phyloP scores from a whole-genome alignment of 1,140 invertebrate species.

The Semibalanus balanoides region DNA sequence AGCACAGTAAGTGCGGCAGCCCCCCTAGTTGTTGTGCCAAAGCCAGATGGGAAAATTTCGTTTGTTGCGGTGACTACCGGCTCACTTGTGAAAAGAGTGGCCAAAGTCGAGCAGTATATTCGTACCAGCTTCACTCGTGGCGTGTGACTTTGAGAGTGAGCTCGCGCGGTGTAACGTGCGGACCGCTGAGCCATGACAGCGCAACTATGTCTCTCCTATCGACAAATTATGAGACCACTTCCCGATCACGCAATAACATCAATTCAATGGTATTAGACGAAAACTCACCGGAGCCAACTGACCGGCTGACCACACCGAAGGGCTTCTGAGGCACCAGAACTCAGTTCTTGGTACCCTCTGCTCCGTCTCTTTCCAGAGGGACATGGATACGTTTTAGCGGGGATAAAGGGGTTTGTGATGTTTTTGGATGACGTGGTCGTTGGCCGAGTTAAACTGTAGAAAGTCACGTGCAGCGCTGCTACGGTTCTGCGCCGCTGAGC shows the following conservation, averaged over 20 bases:
- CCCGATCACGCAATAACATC: too few relatives aligned
- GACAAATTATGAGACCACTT: too few relatives aligned
- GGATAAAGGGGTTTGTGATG: background rate
- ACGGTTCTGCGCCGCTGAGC: background rate
- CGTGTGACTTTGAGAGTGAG: too few relatives aligned
- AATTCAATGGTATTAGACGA: background rate
- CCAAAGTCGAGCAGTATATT: background rate
- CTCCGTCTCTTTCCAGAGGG: background rate
- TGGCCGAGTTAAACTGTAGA: background rate
- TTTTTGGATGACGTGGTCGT: too few relatives aligned
- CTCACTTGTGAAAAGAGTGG: background rate
- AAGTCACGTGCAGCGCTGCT: background rate
- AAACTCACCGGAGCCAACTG: background rate
- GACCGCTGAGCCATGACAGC: too few relatives aligned
- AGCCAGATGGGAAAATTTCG: background rate
- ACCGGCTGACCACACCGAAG: background rate
- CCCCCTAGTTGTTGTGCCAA: background rate
- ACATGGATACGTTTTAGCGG: background rate
- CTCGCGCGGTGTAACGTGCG: too few relatives aligned
- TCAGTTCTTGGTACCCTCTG: background rate
- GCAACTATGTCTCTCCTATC: too few relatives aligned
- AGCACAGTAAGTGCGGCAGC: background rate
- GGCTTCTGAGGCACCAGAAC: background rate
- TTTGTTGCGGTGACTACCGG: background rate
- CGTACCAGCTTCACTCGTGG: too few relatives aligned